Evolutionary conservation across 2,113 vertebrate genomes (phyloP).

Genomic region (Panthera leo): DNA sequence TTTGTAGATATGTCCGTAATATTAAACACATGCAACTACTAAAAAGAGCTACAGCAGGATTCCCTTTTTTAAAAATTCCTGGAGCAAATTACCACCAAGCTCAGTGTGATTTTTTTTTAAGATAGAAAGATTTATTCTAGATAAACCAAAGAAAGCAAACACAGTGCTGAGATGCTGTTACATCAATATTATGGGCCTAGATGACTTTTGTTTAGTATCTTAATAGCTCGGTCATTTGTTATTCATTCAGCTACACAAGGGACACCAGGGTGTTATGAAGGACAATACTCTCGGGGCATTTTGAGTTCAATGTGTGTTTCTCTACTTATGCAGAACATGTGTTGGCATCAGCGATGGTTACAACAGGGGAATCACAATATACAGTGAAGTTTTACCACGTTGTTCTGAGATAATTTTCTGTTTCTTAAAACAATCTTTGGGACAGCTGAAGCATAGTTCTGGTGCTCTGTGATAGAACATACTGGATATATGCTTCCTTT

Average conservation of each 20-base stretch:
- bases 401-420: slow-evolving; percentile 21
- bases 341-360: slow-evolving; percentile 67
- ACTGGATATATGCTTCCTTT: not conserved
- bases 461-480: not conserved
- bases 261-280: slow-evolving; percentile 69
- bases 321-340: slow-evolving; percentile 77
- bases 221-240: slow-evolving; percentile 74
- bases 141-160: slow-evolving; percentile 58
- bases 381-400: slow-evolving; percentile 34
- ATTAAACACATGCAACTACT: not conserved
- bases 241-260: slow-evolving; percentile 74
- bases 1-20: not conserved
- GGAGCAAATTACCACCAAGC: not conserved
- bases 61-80: not conserved
- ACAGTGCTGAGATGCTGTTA: slow-evolving; percentile 36
- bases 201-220: slow-evolving; percentile 74
- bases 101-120: not conserved
- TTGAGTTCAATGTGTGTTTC: slow-evolving; percentile 78
- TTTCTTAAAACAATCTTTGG: not conserved
- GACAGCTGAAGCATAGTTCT: not conserved
- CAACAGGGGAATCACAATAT: slow-evolving; percentile 67
- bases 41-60: not conserved
- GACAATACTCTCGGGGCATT: slow-evolving; percentile 76
- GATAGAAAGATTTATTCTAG: slow-evolving; percentile 53
- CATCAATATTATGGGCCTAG: slow-evolving; percentile 64